phyloP scores from a whole-genome alignment of 2,797 vertebrate species.

The Moxostoma hubbsi region DNA sequence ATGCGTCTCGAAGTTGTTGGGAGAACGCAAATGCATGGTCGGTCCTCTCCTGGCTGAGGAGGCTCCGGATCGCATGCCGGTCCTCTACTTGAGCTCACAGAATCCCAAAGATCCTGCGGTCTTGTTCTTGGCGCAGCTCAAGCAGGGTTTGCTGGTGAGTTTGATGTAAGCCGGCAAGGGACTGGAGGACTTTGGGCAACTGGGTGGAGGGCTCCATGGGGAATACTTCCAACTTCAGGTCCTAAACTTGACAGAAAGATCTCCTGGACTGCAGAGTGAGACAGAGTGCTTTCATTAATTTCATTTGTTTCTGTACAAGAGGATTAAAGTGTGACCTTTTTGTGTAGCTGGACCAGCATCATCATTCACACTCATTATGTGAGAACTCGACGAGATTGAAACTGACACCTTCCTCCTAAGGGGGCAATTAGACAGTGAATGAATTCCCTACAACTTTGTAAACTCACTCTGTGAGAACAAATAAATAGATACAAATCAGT shows the following conservation, averaged over 20 bases:
- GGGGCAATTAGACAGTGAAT: conserved; percentile 82
- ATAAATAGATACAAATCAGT: not conserved
- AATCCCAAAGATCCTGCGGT: no score
- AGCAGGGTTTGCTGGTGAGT: no score
- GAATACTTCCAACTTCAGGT: not conserved
- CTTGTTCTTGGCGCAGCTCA: no score
- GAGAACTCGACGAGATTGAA: conserved; percentile 78
- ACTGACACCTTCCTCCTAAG: conserved; percentile 80
- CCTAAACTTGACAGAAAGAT: not conserved
- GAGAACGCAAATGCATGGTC: no score
- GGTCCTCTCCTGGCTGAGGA: no score
- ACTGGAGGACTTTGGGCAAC: no score
- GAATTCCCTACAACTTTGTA: conserved; percentile 80
- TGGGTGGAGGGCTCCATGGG: no score
- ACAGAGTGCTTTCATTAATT: conserved; percentile 83
- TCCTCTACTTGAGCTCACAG: no score
- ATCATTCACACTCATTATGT: conserved; percentile 91
- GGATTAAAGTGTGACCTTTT: conserved; percentile 90
- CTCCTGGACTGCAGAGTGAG: conserved; percentile 54
- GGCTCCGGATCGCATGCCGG: no score
- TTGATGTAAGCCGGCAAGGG: no score
- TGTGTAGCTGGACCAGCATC: conserved; percentile 78
- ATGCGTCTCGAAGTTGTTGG: no score
- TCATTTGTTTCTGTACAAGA: conserved; percentile 87
- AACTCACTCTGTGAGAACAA: conserved; percentile 72